A percentile compares a stretch with the other conserved stretches of the same genome.
These are phyloP conservation scores for Ciconia boyciana DNA, from an alignment of 2,113 vertebrate species.

Conservation along the genomic window DNA sequence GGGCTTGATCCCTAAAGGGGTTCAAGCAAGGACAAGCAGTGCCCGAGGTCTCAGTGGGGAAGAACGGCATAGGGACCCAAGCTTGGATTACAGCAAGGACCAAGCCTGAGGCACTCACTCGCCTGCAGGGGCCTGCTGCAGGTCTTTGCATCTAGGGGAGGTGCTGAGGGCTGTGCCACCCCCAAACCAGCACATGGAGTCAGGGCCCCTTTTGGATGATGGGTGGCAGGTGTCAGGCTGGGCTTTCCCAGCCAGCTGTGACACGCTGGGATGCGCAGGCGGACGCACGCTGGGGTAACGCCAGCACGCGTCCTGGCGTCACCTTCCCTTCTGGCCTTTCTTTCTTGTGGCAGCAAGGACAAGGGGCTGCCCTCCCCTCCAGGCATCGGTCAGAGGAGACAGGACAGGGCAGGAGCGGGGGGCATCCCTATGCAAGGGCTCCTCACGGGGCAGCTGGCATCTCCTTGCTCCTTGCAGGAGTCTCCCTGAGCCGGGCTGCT, in stretches of 20 bases:
- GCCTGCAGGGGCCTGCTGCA: background rate
- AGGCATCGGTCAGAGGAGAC: background rate
- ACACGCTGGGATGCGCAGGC: no score
- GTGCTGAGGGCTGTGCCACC: fast-evolving
- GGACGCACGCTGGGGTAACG: fast-evolving
- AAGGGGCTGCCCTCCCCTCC: background rate
- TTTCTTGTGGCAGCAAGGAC: background rate
- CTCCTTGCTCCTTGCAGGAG: background rate
- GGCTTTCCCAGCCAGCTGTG: background rate
- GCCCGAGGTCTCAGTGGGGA: background rate
- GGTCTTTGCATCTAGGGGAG: background rate
- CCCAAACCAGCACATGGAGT: background rate
- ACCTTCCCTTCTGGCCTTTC: background rate
- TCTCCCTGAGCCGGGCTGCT: background rate
- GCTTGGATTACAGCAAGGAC: background rate
- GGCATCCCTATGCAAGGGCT: background rate
- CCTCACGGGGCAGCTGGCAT: background rate
- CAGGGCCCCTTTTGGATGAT: background rate
- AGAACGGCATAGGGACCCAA: background rate
- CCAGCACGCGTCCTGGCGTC: no score
- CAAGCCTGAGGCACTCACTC: background rate
- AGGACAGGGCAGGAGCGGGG: background rate
- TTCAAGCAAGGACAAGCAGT: background rate
- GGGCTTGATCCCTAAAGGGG: background rate
- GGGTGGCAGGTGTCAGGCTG: background rate